Evolutionary conservation across 2,113 vertebrate species (phyloP), one percentile per base, ranked within the genome.

Genomic region (Tachycineta bicolor): DNA sequence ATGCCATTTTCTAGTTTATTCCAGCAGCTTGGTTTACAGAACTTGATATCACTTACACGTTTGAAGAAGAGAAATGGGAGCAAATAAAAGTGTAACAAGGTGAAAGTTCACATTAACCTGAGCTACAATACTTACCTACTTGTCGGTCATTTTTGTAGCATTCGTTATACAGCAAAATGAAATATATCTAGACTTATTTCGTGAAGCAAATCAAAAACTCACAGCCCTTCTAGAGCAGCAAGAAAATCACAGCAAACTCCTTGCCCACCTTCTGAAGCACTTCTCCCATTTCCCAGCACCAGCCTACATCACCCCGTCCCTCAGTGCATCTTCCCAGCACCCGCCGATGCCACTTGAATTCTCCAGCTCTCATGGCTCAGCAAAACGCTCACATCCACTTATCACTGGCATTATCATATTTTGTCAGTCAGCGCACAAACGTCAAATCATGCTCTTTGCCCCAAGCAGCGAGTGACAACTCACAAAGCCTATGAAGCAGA

Each of bases 1-100:
- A 82, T 94, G 77, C 37, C 41, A 91, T 96, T 97, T 97, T 96
- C 90, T 78, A 73, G 64, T 50, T 96, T 96, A 85, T 97, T 94
- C 91, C 77, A 95, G 73, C 80, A 87, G 71, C 67, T 95, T 96
- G 59, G 73, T 95, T 97, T 97, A 95, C 95, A 89, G 39, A 64
- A 65, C 76, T 76, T 44, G 83, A 73, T 92, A 96, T 95, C 95
- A 64, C 93, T 96, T 94, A 96, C 83, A 91, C 29, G 22, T 90
- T 89, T 96, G 69, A 82, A 86, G 58, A 52, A 80, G 81, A 94
- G 65, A 84, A 94, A 95, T 43, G 39, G 25, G 62, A 91, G 63
- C 59, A 95, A 94, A 94, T 75, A 67, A 82, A 94, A 90, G 58
- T 73, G n/a, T 77, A 91, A 56, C 44, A 80, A 91, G 47, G 67